Evolutionary conservation across 2,113 vertebrate species (phyloP).

Genomic region (Onychorhynchus coronatus): DNA sequence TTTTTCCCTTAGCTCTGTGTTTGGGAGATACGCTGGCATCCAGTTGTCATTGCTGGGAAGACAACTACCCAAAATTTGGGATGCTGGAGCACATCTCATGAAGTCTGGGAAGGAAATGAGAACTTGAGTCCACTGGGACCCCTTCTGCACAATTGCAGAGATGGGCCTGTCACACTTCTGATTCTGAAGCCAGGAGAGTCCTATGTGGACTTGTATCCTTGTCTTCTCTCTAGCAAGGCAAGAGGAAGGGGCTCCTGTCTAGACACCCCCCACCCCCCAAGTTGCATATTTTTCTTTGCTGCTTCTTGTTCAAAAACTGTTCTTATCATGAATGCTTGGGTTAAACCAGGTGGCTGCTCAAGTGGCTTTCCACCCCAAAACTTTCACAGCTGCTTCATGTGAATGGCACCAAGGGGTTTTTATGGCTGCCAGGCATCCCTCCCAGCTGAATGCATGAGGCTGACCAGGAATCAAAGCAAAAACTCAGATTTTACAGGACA

Average conservation of each 20-base stretch:
- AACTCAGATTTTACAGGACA: not conserved
- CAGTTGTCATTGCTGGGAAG: not conserved
- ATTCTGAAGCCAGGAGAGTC: not conserved
- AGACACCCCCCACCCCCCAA: rapidly evolving
- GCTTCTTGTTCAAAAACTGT: not conserved
- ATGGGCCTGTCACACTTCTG: not conserved
- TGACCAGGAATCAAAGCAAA: not conserved
- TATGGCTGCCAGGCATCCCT: rapidly evolving
- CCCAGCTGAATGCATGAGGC: rapidly evolving
- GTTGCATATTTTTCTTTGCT: not conserved
- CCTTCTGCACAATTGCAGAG: not conserved
- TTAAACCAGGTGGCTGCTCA: not conserved
- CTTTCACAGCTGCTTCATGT: not conserved
- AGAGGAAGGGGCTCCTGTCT: not conserved
- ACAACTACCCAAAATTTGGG: not conserved
- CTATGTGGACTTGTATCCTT: rapidly evolving
- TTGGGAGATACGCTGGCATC: not conserved
- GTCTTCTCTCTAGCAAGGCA: not conserved
- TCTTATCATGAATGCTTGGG: rapidly evolving
- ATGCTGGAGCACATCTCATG: not conserved
- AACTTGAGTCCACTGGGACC: not conserved
- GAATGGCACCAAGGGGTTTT: rapidly evolving
- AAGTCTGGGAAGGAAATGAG: rapidly evolving
- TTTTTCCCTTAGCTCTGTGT: not conserved
- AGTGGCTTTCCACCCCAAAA: not conserved